phyloP scores from a whole-genome alignment of 2,888 invertebrate species.

The Polyommatus icarus region DNA sequence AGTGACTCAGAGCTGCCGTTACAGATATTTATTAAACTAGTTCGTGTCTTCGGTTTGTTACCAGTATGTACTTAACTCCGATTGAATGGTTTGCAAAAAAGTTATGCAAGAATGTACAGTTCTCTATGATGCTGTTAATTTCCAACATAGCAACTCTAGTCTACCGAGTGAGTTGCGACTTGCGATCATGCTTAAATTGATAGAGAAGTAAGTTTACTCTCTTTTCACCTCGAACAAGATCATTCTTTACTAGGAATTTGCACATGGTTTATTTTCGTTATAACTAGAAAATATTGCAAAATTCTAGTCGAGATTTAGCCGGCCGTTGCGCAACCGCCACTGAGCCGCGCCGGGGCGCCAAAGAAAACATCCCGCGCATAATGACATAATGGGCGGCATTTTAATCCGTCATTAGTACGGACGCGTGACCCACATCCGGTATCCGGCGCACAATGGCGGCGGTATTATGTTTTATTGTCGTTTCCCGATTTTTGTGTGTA shows the following conservation, averaged over 20 bases:
- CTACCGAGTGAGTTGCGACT: no score
- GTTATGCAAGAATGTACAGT: no score
- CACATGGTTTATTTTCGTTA: no score
- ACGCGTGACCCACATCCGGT: slow-evolving; percentile 65
- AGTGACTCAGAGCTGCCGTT: not conserved
- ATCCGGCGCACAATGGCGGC: slow-evolving; percentile 58
- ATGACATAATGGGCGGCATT: slow-evolving; percentile 47
- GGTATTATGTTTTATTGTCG: slow-evolving; percentile 44
- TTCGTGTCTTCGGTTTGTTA: no score
- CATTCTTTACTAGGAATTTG: no score
- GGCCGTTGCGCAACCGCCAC: slow-evolving; percentile 1
- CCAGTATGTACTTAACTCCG: no score
- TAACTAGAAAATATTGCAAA: not conserved
- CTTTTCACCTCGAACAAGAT: no score
- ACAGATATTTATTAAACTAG: not conserved
- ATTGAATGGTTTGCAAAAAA: no score
- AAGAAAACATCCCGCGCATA: slow-evolving; percentile 45
- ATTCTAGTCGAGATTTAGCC: not conserved
- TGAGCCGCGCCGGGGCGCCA: slow-evolving; percentile 27
- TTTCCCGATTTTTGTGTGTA: slow-evolving; percentile 48
- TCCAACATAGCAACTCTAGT: no score
- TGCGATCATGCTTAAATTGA: no score
- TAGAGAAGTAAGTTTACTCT: no score
- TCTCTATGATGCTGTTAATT: no score
- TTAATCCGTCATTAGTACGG: slow-evolving; percentile 55